These are phyloP conservation scores for Papilio dardanus DNA, from an alignment of 1,140 invertebrate species.

Conservation along the genomic window DNA sequence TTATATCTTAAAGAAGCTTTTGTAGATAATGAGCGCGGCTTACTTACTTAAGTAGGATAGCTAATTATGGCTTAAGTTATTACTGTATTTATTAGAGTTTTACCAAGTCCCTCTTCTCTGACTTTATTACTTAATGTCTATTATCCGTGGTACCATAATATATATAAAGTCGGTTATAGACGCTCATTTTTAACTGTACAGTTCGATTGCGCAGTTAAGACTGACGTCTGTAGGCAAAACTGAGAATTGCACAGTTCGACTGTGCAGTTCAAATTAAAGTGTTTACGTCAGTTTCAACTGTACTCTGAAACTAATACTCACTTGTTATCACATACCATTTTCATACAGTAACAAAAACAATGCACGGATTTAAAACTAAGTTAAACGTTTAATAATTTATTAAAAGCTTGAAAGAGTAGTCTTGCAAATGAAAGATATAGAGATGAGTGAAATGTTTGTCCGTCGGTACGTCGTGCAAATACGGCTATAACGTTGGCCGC, in stretches of 20 bases:
- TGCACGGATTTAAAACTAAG: background rate
- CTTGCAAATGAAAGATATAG: conserved; percentile 1
- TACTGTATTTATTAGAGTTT: background rate
- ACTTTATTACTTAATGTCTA: too few relatives aligned
- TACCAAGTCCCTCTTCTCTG: background rate
- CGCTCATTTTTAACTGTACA: too few relatives aligned
- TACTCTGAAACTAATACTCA: too few relatives aligned
- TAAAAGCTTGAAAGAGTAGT: background rate
- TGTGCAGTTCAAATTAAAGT: too few relatives aligned
- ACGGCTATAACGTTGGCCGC: conserved; percentile 56
- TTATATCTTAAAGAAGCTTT: conserved; percentile 15
- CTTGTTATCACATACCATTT: too few relatives aligned
- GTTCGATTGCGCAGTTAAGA: too few relatives aligned
- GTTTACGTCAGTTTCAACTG: too few relatives aligned
- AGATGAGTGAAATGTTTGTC: conserved; percentile 4
- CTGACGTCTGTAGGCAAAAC: too few relatives aligned
- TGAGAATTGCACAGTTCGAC: too few relatives aligned
- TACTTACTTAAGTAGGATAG: background rate
- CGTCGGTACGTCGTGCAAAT: background rate
- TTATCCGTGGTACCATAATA: too few relatives aligned
- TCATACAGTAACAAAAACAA: background rate
- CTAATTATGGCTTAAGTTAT: background rate
- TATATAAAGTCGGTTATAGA: too few relatives aligned
- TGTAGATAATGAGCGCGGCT: background rate
- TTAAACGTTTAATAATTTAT: background rate